Evolutionary conservation across 92 coral and sea anemone species (phyloP).

Genomic region (Porites lobata): DNA sequence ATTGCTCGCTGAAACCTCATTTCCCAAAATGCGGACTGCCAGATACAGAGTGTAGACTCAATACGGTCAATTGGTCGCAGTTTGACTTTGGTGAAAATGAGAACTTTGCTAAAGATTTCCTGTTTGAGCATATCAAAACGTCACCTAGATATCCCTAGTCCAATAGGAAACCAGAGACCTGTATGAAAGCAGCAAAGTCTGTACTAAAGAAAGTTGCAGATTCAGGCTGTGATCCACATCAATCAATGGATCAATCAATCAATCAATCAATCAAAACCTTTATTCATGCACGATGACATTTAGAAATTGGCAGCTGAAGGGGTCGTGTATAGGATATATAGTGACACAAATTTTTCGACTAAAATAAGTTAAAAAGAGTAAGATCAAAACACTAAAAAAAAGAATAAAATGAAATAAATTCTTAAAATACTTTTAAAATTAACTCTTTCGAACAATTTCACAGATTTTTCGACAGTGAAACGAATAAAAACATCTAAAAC

Average conservation of each 20-base stretch:
- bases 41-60: constrained; percentile 7
- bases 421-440: no score
- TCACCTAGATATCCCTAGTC: constrained; percentile 26
- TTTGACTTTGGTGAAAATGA: constrained; percentile 1
- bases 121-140: constrained; percentile 24
- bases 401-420: no score
- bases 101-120: not conserved
- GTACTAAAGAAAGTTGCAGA: constrained; percentile 11
- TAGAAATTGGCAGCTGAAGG: no score
- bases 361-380: no score
- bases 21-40: constrained; percentile 30
- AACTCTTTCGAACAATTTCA: no score
- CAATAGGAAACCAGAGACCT: constrained; percentile 10
- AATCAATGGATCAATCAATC: not conserved
- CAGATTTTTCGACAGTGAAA: no score
- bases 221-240: not conserved
- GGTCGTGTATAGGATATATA: no score
- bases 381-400: no score
- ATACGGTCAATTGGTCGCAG: constrained; percentile 27
- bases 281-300: no score
- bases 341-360: no score
- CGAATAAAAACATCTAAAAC: no score
- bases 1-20: not conserved
- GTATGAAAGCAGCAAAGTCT: constrained; percentile 26
- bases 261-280: no score